Evolutionary conservation across 1,140 invertebrate genomes (phyloP), one percentile per base, ranked within the genome.

Genomic region (Diprion similis): DNA sequence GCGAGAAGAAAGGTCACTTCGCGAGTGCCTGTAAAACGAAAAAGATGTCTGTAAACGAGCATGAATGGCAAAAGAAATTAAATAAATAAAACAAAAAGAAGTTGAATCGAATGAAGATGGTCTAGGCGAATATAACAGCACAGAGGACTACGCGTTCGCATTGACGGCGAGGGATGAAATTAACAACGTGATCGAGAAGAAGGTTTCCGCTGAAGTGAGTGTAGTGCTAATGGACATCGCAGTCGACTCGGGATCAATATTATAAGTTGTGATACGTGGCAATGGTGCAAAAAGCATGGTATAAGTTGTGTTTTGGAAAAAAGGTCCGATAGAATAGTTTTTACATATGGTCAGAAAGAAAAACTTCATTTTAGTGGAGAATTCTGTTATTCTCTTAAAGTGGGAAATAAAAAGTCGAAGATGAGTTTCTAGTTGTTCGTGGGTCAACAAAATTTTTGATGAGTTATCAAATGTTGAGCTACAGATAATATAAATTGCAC

Each of bases 251-350:
- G 71, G 3, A 66, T 72, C 71, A 10, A 72, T 37, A 72, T 72
- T 11, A 18, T 72, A 18, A 67, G 66, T n/a, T 10, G 66, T 10
- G 71, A 67, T 47, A 72, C 71, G 8, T 72, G 71, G 64, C 45
- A 18, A 18, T 67, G 45, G 15, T 72, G 71, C 46, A 67, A 68
- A 18, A 46, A 18, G 15, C 19, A 67, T 47, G 71, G 71, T 72
- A 72, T 72, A 8, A 8, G 11, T 10, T 72, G 71, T 11, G 46
- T 18, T 8, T 72, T 64, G 11, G 68, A 17, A 48, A 72, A 65
- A 66, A 66, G 71, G 65, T 67, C 65, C 1, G 65, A 72, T 72
- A 46, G 71, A 72, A 48, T 48, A 72, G 65, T 72, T 15, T 72
- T 17, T 18, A 64, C 71, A 24, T 72, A 72, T 17, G 71, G 65